A percentile compares a stretch with the other conserved stretches of the same genome.
phyloP scores from a whole-genome alignment of 1,140 invertebrate species.

The Bombus vancouverensis region DNA sequence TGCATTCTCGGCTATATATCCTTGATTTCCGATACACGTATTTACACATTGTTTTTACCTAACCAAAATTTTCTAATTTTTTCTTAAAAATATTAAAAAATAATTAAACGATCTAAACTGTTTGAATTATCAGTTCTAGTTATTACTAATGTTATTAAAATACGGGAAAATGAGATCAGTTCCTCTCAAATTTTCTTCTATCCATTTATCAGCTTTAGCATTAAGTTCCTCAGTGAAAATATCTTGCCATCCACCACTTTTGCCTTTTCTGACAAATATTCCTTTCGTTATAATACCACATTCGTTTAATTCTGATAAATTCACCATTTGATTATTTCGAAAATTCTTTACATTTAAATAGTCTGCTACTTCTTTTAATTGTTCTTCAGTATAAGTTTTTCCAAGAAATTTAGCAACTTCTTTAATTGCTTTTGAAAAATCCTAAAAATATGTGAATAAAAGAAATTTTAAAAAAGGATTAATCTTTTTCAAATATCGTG shows the following conservation, averaged over 20 bases:
- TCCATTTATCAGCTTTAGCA: constrained; percentile 85
- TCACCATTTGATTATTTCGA: constrained; percentile 87
- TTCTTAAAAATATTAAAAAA: background rate
- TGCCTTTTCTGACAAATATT: constrained; percentile 86
- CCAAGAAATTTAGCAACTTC: constrained; percentile 85
- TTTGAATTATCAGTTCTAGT: background rate
- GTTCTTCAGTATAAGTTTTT: constrained; percentile 82
- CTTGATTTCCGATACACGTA: too few species aligned
- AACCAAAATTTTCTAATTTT: background rate
- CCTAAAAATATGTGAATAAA: constrained; percentile 30
- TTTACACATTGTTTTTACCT: background rate
- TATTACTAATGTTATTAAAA: constrained; percentile 50
- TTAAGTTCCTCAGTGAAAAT: constrained; percentile 85
- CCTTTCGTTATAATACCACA: constrained; percentile 83
- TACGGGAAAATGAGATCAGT: constrained; percentile 84
- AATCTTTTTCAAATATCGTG: background rate
- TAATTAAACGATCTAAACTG: background rate
- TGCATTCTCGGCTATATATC: too few species aligned
- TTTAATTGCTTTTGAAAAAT: constrained; percentile 48
- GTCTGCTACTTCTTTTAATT: constrained; percentile 83
- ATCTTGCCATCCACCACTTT: constrained; percentile 86
- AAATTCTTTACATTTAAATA: constrained; percentile 89
- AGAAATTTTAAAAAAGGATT: background rate
- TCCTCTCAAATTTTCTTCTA: constrained; percentile 84
- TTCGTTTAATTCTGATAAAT: constrained; percentile 84